phyloP scores from a whole-genome alignment of 2,888 invertebrate species.

The Pasiphila rectangulata region DNA sequence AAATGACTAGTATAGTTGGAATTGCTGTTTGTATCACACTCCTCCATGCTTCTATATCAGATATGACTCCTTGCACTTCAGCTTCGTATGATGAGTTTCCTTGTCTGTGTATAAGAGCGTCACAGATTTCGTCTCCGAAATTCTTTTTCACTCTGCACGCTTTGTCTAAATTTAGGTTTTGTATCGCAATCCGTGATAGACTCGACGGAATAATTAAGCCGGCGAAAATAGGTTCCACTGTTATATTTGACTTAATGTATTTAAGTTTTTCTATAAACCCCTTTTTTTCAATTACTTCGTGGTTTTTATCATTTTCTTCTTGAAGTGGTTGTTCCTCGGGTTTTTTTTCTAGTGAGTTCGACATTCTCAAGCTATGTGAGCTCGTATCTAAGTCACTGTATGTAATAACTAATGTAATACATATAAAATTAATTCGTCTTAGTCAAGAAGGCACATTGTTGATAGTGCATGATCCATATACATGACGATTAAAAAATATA shows the following conservation, averaged over 20 bases:
- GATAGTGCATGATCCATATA: constrained; percentile 35
- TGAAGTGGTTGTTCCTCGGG: constrained; percentile 57
- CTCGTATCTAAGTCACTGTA: constrained; percentile 33
- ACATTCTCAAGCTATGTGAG: constrained; percentile 38
- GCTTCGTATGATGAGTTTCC: constrained; percentile 82
- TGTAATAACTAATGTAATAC: constrained; percentile 34
- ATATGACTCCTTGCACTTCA: constrained; percentile 80
- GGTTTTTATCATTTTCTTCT: constrained; percentile 36
- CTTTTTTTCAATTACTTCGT: constrained; percentile 57
- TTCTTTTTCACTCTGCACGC: constrained; percentile 61
- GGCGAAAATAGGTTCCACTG: constrained; percentile 86
- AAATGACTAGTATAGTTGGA: constrained; percentile 77
- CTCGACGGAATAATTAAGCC: constrained; percentile 84
- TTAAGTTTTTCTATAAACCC: constrained; percentile 74
- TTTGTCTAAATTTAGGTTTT: constrained; percentile 71
- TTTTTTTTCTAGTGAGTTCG: constrained; percentile 33
- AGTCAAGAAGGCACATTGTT: constrained; percentile 32
- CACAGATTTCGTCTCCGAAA: constrained; percentile 60
- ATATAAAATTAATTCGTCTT: constrained; percentile 42
- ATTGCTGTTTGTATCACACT: constrained; percentile 79
- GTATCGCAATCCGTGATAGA: constrained; percentile 84
- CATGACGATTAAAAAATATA: constrained; percentile 17
- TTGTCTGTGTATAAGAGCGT: constrained; percentile 53
- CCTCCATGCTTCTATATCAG: constrained; percentile 78
- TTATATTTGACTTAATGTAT: constrained; percentile 80